phyloP scores from a whole-genome alignment of 2,888 invertebrate genomes.

The Pinctada fucata region DNA sequence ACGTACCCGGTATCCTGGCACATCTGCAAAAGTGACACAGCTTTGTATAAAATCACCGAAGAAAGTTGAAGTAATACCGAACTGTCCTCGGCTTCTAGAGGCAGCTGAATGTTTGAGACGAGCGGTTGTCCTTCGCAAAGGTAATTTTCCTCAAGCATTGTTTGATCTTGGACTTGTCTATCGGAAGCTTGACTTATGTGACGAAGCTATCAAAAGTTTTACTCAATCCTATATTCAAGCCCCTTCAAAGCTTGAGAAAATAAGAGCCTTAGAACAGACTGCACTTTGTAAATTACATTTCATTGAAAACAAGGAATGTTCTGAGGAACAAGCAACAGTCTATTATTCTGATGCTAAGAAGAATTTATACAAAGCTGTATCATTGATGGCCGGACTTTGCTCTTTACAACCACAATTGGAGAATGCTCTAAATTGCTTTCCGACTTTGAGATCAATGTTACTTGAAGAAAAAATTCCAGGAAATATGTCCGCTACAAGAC shows the following conservation, averaged over 20 bases:
- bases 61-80: background rate
- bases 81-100: background rate
- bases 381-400: background rate
- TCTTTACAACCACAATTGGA: background rate
- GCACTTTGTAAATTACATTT: conserved; percentile 11
- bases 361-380: conserved; percentile 2
- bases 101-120: conserved; percentile 2
- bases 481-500: background rate
- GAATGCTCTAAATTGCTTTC: background rate
- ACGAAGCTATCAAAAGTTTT: conserved; percentile 8
- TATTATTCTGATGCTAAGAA: conserved; percentile 1
- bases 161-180: conserved; percentile 17
- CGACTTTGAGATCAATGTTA: background rate
- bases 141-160: conserved; percentile 1
- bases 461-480: background rate
- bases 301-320: background rate
- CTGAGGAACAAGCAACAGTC: background rate
- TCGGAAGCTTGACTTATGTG: background rate
- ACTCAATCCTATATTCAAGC: background rate
- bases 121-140: background rate
- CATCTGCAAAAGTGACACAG: background rate
- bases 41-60: background rate
- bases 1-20: background rate
- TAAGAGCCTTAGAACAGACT: conserved; percentile 10
- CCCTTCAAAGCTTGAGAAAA: background rate